Evolutionary conservation across 2,797 vertebrate species (phyloP), one percentile per base, ranked within the genome.

Genomic region (Aldrovandia affinis): DNA sequence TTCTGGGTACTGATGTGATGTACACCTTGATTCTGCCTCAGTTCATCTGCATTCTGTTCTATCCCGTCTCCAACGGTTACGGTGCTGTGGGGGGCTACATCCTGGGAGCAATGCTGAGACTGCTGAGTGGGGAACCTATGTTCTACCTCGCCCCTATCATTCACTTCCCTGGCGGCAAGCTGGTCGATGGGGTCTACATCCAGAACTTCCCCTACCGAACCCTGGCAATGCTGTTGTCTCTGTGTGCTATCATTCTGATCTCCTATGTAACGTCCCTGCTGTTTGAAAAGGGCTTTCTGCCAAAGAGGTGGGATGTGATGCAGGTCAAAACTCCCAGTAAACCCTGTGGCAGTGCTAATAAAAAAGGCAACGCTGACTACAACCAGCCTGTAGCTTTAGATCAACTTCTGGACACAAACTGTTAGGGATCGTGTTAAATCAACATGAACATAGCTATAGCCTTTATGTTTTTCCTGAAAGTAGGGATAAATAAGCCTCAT

Each of bases 21-120:
- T 96, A 96, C 0, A 92, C 94, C 2, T 91, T 97, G 65, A 94
- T 97, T 88, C 96, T 97, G 84, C 95, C 96, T 47, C 96, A 97
- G 89, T 88, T 96, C 59, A 94, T 95, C 73, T 97, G 96, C 3
- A 84, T 95, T 30, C 95, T 97, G 80, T 97, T 96, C 6, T 82
- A 92, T 88, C 92, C 95, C 50, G 86, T 89, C 70, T 96, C 94
- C 0, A 97, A 97, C 0, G 90, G 92, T 30, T 97, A 96, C 0
- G 95, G 96, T 0, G 96, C 94, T 0, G 86, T 87, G 0, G 83
- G 92, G 0, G 95, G 95, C 39, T 95, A 92, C 86, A 0, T 94
- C 1, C 25, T 90, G 10, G 93, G 91, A 8, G 68, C 93, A 4
- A 57, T 92, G 25, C 73, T 95, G 85, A 87, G 94, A 50, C 33